These are phyloP conservation scores for Seira musarum DNA, from an alignment of 2,888 invertebrate species.

Conservation along the genomic window DNA sequence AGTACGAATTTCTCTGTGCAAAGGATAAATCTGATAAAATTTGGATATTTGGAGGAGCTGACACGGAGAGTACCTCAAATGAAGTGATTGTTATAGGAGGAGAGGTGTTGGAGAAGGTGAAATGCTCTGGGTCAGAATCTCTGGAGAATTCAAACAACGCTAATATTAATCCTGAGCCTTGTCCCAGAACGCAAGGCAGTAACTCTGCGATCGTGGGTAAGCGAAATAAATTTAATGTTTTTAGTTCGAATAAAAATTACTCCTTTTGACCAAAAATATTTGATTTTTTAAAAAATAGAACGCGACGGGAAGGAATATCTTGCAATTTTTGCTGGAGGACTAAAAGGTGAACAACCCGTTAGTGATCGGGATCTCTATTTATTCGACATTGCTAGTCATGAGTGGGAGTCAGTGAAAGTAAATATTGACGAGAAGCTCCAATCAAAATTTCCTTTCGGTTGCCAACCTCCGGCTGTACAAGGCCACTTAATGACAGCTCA, in stretches of 20 bases:
- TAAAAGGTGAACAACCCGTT: slow-evolving; percentile 60
- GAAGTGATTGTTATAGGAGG: slow-evolving; percentile 25
- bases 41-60: slow-evolving; percentile 58
- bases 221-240: slow-evolving; percentile 2
- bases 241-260: no score
- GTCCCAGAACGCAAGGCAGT: slow-evolving; percentile 50
- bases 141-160: no score
- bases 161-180: slow-evolving; percentile 2
- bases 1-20: slow-evolving; percentile 50
- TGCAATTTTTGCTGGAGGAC: slow-evolving; percentile 60
- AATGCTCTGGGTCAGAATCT: background rate
- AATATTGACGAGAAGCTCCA: slow-evolving; percentile 24
- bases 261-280: background rate
- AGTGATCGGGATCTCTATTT: slow-evolving; percentile 61
- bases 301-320: slow-evolving; percentile 40
- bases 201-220: slow-evolving; percentile 49
- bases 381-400: slow-evolving; percentile 37
- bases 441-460: background rate
- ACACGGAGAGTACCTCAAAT: slow-evolving; percentile 30
- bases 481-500: slow-evolving; percentile 61
- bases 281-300: slow-evolving; percentile 12
- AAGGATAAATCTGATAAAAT: slow-evolving; percentile 12
- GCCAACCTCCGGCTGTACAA: slow-evolving; percentile 53
- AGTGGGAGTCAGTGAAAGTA: slow-evolving; percentile 52
- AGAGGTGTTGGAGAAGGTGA: background rate